These are phyloP conservation scores for Lethrus apterus DNA, from an alignment of 1,140 invertebrate species.

Conservation along the genomic window DNA sequence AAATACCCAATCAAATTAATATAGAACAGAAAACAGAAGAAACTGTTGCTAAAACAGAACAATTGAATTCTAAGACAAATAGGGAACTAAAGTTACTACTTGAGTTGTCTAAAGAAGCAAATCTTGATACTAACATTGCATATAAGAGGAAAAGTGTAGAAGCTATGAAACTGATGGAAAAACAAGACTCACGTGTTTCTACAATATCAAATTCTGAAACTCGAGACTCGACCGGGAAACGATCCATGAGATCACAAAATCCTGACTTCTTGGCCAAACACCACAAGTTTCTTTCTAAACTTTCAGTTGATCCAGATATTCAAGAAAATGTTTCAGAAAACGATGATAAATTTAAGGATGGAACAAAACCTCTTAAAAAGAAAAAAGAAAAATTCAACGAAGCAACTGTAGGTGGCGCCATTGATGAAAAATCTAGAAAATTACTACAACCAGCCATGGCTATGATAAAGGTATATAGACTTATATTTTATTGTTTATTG, in stretches of 20 bases:
- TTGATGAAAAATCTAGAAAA: slow-evolving; percentile 28
- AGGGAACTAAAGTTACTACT: slow-evolving; percentile 34
- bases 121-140: slow-evolving; percentile 34
- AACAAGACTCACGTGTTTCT: slow-evolving; percentile 1
- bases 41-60: background rate
- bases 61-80: slow-evolving; percentile 14
- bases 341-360: background rate
- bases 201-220: background rate
- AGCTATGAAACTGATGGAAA: slow-evolving; percentile 14
- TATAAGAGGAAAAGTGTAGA: slow-evolving; percentile 32
- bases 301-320: slow-evolving; percentile 2
- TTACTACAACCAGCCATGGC: slow-evolving; percentile 26
- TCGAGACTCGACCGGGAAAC: slow-evolving; percentile 4
- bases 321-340: background rate
- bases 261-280: slow-evolving; percentile 52
- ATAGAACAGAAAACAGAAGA: background rate
- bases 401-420: slow-evolving; percentile 20
- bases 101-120: slow-evolving; percentile 36
- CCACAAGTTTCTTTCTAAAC: slow-evolving; percentile 46
- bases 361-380: slow-evolving; percentile 2
- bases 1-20: background rate
- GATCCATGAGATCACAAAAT: slow-evolving; percentile 48
- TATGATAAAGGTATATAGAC: slow-evolving; percentile 8
- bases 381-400: slow-evolving; percentile 12
- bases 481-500: no score